Conservation (phyloP, 2,888 invertebrate genomes). For the Frankliniella intonsa region DNA sequence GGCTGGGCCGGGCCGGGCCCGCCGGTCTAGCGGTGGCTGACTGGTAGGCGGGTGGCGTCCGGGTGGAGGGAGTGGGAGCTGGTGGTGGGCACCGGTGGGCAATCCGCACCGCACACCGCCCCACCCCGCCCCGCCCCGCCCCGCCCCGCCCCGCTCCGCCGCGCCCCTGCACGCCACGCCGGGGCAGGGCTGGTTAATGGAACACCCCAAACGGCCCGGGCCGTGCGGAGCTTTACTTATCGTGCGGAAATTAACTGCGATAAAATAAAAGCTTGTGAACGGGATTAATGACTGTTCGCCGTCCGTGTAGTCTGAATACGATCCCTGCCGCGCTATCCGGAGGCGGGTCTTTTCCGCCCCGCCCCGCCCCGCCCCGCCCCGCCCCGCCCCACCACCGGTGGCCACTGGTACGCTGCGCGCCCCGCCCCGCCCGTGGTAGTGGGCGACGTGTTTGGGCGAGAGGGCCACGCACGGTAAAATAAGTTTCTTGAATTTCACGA, state of each 20-base stretch:
- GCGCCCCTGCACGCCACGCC: too few relatives aligned
- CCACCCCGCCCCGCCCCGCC: too few relatives aligned
- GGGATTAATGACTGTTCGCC: not conserved
- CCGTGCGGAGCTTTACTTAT: not conserved
- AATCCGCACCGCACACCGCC: too few relatives aligned
- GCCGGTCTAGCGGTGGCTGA: not conserved
- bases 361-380: not conserved
- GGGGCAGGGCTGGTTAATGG: not conserved
- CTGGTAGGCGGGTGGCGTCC: not conserved
- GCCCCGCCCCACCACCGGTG: not conserved
- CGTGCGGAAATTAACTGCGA: slow-evolving; percentile 24
- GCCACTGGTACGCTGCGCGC: too few relatives aligned
- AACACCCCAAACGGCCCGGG: not conserved
- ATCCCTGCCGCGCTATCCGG: not conserved
- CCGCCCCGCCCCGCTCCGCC: too few relatives aligned
- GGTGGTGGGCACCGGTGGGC: too few relatives aligned
- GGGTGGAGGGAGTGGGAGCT: too few relatives aligned
- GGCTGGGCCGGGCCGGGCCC: not conserved
- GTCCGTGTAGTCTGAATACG: not conserved
- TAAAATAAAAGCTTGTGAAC: slow-evolving; percentile 18
- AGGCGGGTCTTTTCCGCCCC: not conserved
- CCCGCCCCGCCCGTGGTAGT: too few relatives aligned
- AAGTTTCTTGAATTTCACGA: too few relatives aligned
- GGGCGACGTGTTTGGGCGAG: too few relatives aligned
- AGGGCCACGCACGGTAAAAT: too few relatives aligned